Percentiles rank a stretch among this genome's conserved stretches.
These are phyloP conservation scores for Morinoia aosen DNA, from an alignment of 2,888 invertebrate species.

Conservation along the genomic window DNA sequence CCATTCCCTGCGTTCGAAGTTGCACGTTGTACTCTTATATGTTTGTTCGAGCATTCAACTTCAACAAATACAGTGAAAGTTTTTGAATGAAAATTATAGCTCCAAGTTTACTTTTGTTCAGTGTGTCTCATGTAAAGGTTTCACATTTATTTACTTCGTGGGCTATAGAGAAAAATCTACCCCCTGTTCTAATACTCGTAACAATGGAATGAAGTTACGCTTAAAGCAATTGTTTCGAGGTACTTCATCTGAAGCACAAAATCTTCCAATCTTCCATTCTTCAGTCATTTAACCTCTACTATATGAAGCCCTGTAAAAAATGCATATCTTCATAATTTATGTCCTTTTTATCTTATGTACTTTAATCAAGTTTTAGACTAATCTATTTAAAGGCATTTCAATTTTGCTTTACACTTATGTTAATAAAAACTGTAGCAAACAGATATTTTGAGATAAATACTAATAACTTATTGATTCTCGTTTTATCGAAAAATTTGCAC, in stretches of 20 bases:
- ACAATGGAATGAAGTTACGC: background rate
- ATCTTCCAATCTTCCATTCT: background rate
- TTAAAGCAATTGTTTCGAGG: background rate
- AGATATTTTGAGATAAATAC: no score
- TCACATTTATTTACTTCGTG: background rate
- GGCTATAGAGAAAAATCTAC: background rate
- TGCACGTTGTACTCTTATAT: background rate
- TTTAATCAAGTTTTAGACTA: no score
- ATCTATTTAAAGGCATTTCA: no score
- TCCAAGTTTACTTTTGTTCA: background rate
- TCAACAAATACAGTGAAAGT: background rate
- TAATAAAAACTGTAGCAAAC: no score
- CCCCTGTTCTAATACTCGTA: background rate
- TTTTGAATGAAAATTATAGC: background rate
- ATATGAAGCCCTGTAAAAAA: background rate
- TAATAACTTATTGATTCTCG: no score
- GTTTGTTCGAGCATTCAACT: background rate
- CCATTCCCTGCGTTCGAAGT: background rate
- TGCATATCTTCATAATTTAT: background rate
- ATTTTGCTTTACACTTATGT: no score
- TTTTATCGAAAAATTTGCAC: no score
- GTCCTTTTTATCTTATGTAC: no score
- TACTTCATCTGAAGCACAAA: background rate
- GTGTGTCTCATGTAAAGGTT: background rate
- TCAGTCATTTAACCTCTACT: background rate